Percentiles rank a stretch among this genome's conserved stretches.
Conservation (phyloP, 2,113 vertebrate species). For the Enhydra lutris region DNA sequence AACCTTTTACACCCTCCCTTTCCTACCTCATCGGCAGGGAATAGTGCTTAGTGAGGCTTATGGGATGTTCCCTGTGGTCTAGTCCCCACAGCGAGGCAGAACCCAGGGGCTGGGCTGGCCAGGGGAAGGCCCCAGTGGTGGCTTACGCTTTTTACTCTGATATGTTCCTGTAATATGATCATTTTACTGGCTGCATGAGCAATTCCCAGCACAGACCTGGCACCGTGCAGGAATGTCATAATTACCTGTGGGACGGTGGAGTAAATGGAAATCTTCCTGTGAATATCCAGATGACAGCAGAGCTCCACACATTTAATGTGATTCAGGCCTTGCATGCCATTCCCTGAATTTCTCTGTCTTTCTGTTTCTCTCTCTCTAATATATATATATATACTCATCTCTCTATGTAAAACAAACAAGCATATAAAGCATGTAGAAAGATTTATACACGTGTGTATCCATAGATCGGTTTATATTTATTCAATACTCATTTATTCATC, state of each 20-base stretch:
- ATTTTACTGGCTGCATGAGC: not conserved
- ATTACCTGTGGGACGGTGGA: not conserved
- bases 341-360: not conserved
- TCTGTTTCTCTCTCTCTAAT: not conserved
- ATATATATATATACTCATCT: not conserved
- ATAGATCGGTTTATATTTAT: not conserved
- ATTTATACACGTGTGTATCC: not conserved
- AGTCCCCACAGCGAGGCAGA: not conserved
- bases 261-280: not conserved
- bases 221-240: fast-evolving
- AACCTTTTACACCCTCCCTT: not conserved
- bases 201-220: not conserved
- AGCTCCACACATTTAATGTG: not conserved
- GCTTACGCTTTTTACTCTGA: not conserved
- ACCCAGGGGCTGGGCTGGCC: fast-evolving
- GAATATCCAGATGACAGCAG: not conserved
- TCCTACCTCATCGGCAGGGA: fast-evolving
- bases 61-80: not conserved
- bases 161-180: not conserved
- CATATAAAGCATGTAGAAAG: not conserved
- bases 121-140: not conserved
- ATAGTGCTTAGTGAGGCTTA: fast-evolving
- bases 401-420: not conserved
- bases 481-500: not conserved
- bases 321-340: not conserved